Base-by-base conservation (phyloP, 2,113 vertebrate genomes). In the Otus sunia region DNA sequence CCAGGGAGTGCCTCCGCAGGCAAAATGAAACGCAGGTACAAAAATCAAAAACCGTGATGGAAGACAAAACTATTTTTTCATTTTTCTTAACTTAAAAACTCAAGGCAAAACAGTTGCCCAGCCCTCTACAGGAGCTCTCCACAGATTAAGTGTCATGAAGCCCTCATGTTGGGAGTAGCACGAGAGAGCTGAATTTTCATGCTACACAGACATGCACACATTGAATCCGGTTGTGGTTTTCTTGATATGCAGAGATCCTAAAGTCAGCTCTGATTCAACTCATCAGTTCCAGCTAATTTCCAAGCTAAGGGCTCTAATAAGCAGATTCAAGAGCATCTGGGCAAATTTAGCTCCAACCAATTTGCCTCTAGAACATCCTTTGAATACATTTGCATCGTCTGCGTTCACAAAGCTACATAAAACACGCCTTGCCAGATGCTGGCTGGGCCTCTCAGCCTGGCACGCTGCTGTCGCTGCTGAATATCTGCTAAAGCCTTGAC, bases 221-320 rank as follows among this genome's bases (percentile, higher is more conserved):
- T 86, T 85, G 86, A 72, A 90, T 86, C 50, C 0, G 2, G 78
- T 64, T 91, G 92, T 92, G 85, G 30, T 79, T 94, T 95, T 83
- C 84, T 76, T 90, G 76, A 86, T 76, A 73, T 69, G 85, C 87
- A 79, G 62, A 88, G 85, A 94, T 92, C 29, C 66, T 88, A 49
- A 94, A 95, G 71, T 73, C 93, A 92, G 62, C 66, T 90, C 53
- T 87, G 53, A 50, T 94, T 88, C 15, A 3, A 72, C 90, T 96
- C 84, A 94, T 90, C 69, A 79, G 74, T 83, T 96, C 87, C 92
- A 97, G 94, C 77, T 76, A 80, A 95, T 96, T 97, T 95, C 92
- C 90, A 86, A 74, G 68, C 85, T 73, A 94, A 94, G 78, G 75
- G 78, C 82, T 94, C 88, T 83, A 86, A 92, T 62, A 93, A 94